Evolutionary conservation across 2,888 invertebrate species (phyloP).

Genomic region (Parochlus steinenii): DNA sequence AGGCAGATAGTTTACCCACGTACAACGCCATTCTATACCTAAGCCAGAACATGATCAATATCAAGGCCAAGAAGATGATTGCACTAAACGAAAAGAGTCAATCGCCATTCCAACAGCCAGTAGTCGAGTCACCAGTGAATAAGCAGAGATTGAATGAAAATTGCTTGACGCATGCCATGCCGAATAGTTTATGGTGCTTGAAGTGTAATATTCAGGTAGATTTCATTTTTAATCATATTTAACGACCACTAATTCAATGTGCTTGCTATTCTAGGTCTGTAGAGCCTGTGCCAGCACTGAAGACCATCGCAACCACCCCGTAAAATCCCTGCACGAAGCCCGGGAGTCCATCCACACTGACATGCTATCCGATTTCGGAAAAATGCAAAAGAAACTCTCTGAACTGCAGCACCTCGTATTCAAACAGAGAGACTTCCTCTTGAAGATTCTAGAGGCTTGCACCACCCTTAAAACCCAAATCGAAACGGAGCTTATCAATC

Average conservation of each 20-base stretch:
- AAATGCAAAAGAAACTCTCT: slow-evolving; percentile 49
- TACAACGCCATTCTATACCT: slow-evolving; percentile 49
- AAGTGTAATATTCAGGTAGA: slow-evolving; percentile 42
- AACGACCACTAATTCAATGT: too few species aligned
- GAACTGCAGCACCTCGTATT: slow-evolving; percentile 52
- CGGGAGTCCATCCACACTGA: slow-evolving; percentile 47
- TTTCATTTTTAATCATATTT: too few species aligned
- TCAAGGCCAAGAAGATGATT: slow-evolving; percentile 25
- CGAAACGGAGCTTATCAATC: slow-evolving; percentile 53
- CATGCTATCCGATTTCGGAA: slow-evolving; percentile 46
- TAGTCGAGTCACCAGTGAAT: slow-evolving; percentile 15
- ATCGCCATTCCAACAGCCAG: slow-evolving; percentile 19
- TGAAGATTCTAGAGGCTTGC: slow-evolving; percentile 57
- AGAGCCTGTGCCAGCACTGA: slow-evolving; percentile 47
- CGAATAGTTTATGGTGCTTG: slow-evolving; percentile 52
- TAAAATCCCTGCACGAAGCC: slow-evolving; percentile 49
- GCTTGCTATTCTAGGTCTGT: too few species aligned
- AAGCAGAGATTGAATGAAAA: slow-evolving; percentile 32
- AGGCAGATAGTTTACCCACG: slow-evolving; percentile 49
- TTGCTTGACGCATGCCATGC: slow-evolving; percentile 56
- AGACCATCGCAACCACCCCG: slow-evolving; percentile 48
- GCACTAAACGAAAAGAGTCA: slow-evolving; percentile 16
- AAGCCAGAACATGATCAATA: slow-evolving; percentile 41
- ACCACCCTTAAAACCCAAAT: slow-evolving; percentile 57
- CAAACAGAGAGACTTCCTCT: slow-evolving; percentile 53